Evolutionary conservation across 2,888 invertebrate genomes (phyloP).

Genomic region (Trichogramma dendrolimi): DNA sequence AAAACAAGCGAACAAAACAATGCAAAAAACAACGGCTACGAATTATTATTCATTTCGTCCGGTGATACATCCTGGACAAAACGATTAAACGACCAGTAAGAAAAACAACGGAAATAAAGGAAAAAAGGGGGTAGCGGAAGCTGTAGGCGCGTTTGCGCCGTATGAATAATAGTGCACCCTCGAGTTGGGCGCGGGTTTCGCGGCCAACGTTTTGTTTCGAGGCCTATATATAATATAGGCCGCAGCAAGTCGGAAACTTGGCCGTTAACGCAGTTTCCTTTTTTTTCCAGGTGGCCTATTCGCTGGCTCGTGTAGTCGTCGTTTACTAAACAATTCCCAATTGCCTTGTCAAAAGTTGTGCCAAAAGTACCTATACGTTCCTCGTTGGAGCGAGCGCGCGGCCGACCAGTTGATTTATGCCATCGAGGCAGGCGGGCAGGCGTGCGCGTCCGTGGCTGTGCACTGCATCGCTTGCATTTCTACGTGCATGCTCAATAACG

Average conservation of each 20-base stretch:
- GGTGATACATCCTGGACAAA: slow-evolving; percentile 1
- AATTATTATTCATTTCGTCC: slow-evolving; percentile 13
- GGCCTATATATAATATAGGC: too few relatives aligned
- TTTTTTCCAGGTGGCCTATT: slow-evolving; percentile 29
- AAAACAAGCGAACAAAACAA: neutral
- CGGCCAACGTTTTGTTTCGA: neutral
- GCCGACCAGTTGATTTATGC: slow-evolving; percentile 34
- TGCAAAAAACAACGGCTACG: neutral
- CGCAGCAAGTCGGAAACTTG: neutral
- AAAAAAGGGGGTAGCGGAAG: slow-evolving; percentile 4
- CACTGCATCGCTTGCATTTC: too few relatives aligned
- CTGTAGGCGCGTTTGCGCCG: neutral
- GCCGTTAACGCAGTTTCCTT: neutral
- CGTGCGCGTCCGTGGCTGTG: too few relatives aligned
- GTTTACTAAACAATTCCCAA: slow-evolving; percentile 49
- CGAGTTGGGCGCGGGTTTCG: neutral
- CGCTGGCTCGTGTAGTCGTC: slow-evolving; percentile 32
- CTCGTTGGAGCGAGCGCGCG: slow-evolving; percentile 38
- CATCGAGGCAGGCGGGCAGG: too few relatives aligned
- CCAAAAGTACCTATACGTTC: slow-evolving; percentile 44
- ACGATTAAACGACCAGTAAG: slow-evolving; percentile 9
- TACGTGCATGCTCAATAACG: neutral
- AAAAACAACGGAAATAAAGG: neutral
- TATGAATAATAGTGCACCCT: too few relatives aligned
- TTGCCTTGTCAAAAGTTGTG: slow-evolving; percentile 49